These are phyloP conservation scores for Cantharis flavilabris DNA, from an alignment of 2,888 invertebrate species.

Conservation along the genomic window DNA sequence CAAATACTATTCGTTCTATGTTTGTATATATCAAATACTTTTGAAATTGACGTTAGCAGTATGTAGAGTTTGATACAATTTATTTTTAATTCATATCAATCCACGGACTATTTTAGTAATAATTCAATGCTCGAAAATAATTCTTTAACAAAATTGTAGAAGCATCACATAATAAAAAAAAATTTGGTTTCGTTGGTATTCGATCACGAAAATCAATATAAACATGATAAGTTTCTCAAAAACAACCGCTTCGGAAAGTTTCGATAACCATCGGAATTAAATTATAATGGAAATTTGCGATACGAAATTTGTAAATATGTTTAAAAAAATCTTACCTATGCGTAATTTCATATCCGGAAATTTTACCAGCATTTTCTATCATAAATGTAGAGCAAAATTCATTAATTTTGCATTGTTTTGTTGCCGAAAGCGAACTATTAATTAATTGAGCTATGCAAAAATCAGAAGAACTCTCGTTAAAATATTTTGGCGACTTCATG, in stretches of 20 bases:
- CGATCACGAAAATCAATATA: neutral
- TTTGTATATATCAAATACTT: neutral
- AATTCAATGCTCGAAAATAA: neutral
- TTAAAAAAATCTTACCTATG: constrained; percentile 43
- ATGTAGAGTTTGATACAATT: neutral
- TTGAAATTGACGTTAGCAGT: neutral
- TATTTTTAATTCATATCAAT: neutral
- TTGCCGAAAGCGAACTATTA: constrained; percentile 1
- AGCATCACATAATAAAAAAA: neutral
- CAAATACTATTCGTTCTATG: neutral
- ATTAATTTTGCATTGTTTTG: constrained; percentile 33
- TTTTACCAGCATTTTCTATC: constrained; percentile 33
- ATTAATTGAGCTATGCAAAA: constrained; percentile 32
- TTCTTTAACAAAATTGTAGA: neutral
- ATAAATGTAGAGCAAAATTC: constrained; percentile 31
- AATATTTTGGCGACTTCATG: neutral
- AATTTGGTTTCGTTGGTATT: neutral
- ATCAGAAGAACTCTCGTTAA: constrained; percentile 32
- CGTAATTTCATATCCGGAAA: constrained; percentile 51
- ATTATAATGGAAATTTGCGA: neutral
- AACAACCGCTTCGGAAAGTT: neutral
- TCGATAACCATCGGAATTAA: neutral
- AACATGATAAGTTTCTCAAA: neutral
- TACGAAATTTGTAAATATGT: neutral
- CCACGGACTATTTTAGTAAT: neutral